A percentile compares a stretch with the other conserved stretches of the same genome.
phyloP scores from a whole-genome alignment of 30 jellyfish, hydroid and myxozoan genomes.

The Mastigias papua region DNA sequence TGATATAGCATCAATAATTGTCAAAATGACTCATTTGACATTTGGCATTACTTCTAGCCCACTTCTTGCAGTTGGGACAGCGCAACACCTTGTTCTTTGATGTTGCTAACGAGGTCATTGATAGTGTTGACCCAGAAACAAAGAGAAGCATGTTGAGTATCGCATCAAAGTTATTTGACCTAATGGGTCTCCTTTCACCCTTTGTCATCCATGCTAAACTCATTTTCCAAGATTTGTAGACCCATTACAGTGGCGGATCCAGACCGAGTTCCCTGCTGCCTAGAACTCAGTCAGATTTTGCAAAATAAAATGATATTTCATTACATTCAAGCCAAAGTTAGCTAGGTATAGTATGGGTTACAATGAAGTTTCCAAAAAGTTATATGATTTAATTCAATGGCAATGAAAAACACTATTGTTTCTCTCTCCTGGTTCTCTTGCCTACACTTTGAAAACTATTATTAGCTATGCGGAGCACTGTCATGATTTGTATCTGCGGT shows the following conservation, averaged over 20 bases:
- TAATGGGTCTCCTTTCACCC: conserved; percentile 23
- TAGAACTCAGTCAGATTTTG: no score
- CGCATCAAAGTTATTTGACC: conserved; percentile 44
- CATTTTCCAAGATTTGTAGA: conserved; percentile 7
- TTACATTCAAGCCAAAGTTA: no score
- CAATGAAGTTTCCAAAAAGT: no score
- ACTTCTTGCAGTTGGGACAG: not conserved
- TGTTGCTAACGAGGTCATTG: not conserved
- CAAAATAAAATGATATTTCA: no score
- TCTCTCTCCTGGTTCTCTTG: no score
- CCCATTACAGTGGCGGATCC: conserved; percentile 19
- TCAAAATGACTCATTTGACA: not conserved
- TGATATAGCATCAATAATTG: not conserved
- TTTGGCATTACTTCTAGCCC: not conserved
- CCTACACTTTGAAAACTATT: no score
- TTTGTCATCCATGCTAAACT: conserved; percentile 9
- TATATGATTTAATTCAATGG: no score
- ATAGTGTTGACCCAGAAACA: not conserved
- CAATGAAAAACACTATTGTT: no score
- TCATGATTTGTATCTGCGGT: no score
- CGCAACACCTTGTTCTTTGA: not conserved
- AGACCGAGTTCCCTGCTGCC: no score
- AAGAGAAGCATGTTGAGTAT: conserved; percentile 18
- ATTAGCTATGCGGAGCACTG: no score
- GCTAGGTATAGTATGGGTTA: no score